Base-by-base conservation (phyloP, 2,797 vertebrate species). In the Gambusia yucatana region DNA sequence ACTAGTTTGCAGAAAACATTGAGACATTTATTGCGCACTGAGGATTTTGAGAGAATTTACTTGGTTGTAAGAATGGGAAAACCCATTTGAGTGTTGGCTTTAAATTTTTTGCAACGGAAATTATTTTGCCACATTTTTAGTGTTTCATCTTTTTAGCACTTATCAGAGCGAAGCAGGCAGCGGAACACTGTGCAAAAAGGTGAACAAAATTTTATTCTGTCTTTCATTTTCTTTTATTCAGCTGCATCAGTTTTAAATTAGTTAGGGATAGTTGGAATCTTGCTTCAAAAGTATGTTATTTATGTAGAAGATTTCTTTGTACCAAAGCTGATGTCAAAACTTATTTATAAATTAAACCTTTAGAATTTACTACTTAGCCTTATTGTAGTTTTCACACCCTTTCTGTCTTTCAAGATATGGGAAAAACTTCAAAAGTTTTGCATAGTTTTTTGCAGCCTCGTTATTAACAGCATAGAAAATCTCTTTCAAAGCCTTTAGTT, bases 41-140 rank as follows among this genome's bases (percentile, higher is more conserved):
- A 72, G 47, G 39, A 16, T 11, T 22, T 65, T 16, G 20, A 67
- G 6, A 46, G 2, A 39, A 61, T 16, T 61, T 2, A 61, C 16
- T 36, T 75, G 22, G 25, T n/a, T 55, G 52, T 47, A 33, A 57
- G 3, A 30, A n/a, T 71, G 30, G 47, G 70, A 76, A 50, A n/a
- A 61, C 14, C n/a, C 6, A 41, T 55, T 67, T 72, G 22, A 44
- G 7, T 4, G 41, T 36, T 36, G 36, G 48, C 41, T 67, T 76
- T 52, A 75, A 33, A 72, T 39, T 75, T 70, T 11, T 30, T 76
- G 28, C 72, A 16, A 50, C 48, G 36, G 30, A 16, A 75, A 77
- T 76, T 44, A 75, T 80, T 48, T 52, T 41, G 43, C 33, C 59
- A 41, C 59, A 2, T 71, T 70, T 39, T 71, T 10, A 11, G 2